These are phyloP conservation scores for Pitta sordida DNA, from an alignment of 2,113 vertebrate species.

Conservation along the genomic window DNA sequence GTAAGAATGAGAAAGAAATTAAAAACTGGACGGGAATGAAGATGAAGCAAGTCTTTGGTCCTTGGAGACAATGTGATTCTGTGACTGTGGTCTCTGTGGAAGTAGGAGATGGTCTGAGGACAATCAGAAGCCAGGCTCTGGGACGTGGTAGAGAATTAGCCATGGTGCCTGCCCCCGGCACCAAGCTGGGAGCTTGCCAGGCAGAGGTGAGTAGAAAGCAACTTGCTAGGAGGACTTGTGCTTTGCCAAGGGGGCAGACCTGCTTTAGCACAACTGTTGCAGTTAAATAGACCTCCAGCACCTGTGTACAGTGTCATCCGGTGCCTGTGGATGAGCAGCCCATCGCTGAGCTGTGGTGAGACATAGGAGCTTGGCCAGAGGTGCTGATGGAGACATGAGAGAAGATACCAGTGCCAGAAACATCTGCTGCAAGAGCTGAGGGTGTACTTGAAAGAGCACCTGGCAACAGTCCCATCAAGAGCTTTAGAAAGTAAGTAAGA, in stretches of 20 bases:
- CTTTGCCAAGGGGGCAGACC: background rate
- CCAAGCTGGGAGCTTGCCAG: background rate
- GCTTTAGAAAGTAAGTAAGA: background rate
- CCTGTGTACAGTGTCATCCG: background rate
- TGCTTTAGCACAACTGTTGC: background rate
- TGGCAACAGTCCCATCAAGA: background rate
- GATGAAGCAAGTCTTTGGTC: background rate
- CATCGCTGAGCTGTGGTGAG: background rate
- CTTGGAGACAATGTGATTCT: background rate
- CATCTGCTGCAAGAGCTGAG: background rate
- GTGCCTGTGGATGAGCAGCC: accelerated
- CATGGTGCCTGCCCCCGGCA: accelerated
- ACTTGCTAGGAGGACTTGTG: background rate
- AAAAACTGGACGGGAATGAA: background rate
- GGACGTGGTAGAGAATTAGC: background rate
- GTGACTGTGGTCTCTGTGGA: background rate
- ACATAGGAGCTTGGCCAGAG: background rate
- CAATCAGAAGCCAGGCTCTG: background rate
- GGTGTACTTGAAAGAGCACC: background rate
- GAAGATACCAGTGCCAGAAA: background rate
- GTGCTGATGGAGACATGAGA: background rate
- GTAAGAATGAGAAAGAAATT: background rate
- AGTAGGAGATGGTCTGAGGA: background rate
- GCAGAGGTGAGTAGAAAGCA: background rate
- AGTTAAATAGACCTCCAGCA: background rate